Evolutionary conservation across 2,888 invertebrate genomes (phyloP).

Genomic region (Drosophila borealis): DNA sequence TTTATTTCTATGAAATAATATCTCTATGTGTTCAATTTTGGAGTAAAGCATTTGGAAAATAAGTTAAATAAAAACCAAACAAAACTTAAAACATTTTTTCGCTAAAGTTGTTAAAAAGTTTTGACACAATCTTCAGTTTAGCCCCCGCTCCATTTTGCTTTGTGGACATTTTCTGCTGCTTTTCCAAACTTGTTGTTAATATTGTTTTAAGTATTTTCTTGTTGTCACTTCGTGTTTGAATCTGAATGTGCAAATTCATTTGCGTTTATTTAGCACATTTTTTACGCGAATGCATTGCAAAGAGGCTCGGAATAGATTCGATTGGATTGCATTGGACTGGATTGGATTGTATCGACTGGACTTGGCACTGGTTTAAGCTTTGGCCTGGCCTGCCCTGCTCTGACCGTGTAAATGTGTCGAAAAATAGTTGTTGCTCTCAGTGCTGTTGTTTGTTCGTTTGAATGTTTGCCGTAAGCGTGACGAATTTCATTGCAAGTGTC

Average conservation of each 20-base stretch:
- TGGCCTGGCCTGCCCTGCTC: not conserved
- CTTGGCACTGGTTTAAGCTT: constrained; percentile 9
- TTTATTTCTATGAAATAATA: too few relatives aligned
- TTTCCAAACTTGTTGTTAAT: constrained; percentile 13
- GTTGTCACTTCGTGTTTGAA: constrained; percentile 65
- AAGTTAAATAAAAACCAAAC: too few relatives aligned
- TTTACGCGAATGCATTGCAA: constrained; percentile 59
- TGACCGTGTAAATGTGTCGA: constrained; percentile 64
- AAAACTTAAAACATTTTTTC: too few relatives aligned
- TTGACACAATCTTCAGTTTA: constrained; percentile 5
- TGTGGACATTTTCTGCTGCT: constrained; percentile 15
- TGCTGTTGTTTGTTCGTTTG: constrained; percentile 6
- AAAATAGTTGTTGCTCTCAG: constrained; percentile 14
- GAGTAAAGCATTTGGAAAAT: too few relatives aligned
- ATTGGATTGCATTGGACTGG: constrained; percentile 16
- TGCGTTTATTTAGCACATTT: constrained; percentile 76
- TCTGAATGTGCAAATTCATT: constrained; percentile 76
- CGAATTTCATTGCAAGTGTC: constrained; percentile 60
- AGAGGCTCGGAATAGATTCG: constrained; percentile 23
- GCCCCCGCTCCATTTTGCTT: constrained; percentile 19
- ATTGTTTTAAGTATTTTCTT: constrained; percentile 30
- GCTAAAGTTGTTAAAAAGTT: too few relatives aligned
- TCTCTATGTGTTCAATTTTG: too few relatives aligned
- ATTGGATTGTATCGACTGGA: constrained; percentile 22
- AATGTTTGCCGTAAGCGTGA: constrained; percentile 36